These are phyloP conservation scores for Poicephalus gulielmi DNA, from an alignment of 2,113 vertebrate genomes.

Conservation along the genomic window DNA sequence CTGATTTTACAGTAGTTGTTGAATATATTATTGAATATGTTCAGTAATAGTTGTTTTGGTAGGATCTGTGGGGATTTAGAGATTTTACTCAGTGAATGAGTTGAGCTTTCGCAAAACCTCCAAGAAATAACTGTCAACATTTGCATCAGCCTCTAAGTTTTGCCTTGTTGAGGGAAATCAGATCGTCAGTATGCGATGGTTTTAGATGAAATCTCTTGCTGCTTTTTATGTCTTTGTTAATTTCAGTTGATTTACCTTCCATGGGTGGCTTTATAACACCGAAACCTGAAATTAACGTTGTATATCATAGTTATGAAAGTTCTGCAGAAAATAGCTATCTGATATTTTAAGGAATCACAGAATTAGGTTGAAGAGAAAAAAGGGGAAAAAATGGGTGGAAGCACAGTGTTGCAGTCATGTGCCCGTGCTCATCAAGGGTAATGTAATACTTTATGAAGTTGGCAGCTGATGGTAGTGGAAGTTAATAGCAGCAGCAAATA, in stretches of 20 bases:
- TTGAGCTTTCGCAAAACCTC: neutral
- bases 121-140: conserved; percentile 7
- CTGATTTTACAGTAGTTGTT: neutral
- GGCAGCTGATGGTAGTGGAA: conserved; percentile 51
- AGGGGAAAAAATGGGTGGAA: neutral
- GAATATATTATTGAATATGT: neutral
- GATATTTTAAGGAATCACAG: neutral
- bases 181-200: neutral
- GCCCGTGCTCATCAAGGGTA: neutral
- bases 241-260: neutral
- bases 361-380: neutral
- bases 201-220: neutral
- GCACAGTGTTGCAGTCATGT: neutral
- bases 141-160: neutral
- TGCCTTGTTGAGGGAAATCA: neutral
- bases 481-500: conserved; percentile 61
- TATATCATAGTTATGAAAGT: neutral
- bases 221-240: neutral
- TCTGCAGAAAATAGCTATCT: neutral
- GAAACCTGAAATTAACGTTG: neutral
- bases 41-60: neutral
- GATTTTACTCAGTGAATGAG: neutral
- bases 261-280: neutral
- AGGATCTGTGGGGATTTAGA: neutral
- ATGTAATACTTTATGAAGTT: conserved; percentile 14